Conservation (phyloP, 2,888 invertebrate genomes). For the Tortricodes alternella region DNA sequence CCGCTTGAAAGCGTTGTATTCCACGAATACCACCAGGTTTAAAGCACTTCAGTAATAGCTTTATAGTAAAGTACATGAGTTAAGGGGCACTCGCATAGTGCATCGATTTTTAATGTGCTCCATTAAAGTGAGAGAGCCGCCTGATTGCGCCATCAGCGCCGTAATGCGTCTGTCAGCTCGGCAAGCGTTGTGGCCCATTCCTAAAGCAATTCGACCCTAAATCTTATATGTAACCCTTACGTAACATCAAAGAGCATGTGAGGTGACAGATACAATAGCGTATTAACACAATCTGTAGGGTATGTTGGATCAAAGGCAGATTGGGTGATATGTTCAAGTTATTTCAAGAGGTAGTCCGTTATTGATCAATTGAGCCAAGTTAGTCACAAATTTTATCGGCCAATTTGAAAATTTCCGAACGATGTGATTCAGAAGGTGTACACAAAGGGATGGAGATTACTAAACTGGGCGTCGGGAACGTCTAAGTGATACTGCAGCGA, state of each 20-base stretch:
- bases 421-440: no score
- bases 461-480: no score
- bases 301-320: slow-evolving; percentile 9
- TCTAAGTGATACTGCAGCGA: no score
- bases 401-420: no score
- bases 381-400: background rate
- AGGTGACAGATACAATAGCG: slow-evolving; percentile 23
- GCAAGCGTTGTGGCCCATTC: slow-evolving; percentile 37
- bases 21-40: slow-evolving; percentile 11
- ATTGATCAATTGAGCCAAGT: slow-evolving; percentile 8
- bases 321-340: slow-evolving; percentile 9
- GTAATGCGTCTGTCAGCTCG: slow-evolving; percentile 49
- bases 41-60: slow-evolving; percentile 23
- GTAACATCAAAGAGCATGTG: slow-evolving; percentile 34
- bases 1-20: slow-evolving; percentile 7
- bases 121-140: slow-evolving; percentile 63
- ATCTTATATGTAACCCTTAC: slow-evolving; percentile 22
- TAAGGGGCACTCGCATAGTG: slow-evolving; percentile 33
- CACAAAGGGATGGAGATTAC: no score
- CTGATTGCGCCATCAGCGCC: slow-evolving; percentile 62
- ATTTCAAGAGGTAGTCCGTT: slow-evolving; percentile 3
- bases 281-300: slow-evolving; percentile 8
- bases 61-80: slow-evolving; percentile 23
- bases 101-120: slow-evolving; percentile 64
- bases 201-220: slow-evolving; percentile 62